Base-by-base conservation (phyloP, 2,113 vertebrate species). In the Taxidea taxus region DNA sequence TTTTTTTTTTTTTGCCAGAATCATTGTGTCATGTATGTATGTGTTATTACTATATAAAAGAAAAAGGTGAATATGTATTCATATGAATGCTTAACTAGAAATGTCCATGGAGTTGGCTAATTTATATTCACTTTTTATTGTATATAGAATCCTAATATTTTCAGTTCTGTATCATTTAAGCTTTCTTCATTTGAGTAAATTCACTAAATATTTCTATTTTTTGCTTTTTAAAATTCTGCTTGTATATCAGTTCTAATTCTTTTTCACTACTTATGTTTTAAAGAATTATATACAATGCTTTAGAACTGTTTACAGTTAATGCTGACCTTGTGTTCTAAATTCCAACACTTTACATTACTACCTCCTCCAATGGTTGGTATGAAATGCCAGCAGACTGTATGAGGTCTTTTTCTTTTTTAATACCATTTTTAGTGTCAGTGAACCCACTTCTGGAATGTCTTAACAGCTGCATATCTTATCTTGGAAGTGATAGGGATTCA, bases 301-400 rank as follows among this genome's bases (percentile, higher is more conserved):
- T 97, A 97, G 97, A 98, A 98, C 98, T 98, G 98, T 99, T 99
- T 99, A 99, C 98, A 98, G 96, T 97, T 98, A 98, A 58, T 74
- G 87, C 92, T 98, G 98, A 98, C 97, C 94, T 94, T 98, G 77
- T 96, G 58, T 97, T 98, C 97, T 96, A 98, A 97, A 97, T 98
- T 98, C 97, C 77, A 96, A 8, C 82, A 97, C 74, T 91, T 97
- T 92, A 97, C 70, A 90, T 97, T 92, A 96, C 99, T 99, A 99
- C 98, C 98, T 99, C 99, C 91, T 98, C 95, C 93, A 92, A 91
- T 94, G 91, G 83, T 97, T 97, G 95, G 87, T 97, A 87, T 95
- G 42, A 96, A 95, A 97, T 96, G 31, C 97, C 90, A 97, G 96
- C 74, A 96, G 88, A 96, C 70, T 94, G 5, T 95, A 83, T 95